A percentile compares a stretch with the other conserved stretches of the same genome.
These are phyloP conservation scores for Antidorcas marsupialis DNA, from an alignment of 2,113 vertebrate genomes.

Conservation along the genomic window DNA sequence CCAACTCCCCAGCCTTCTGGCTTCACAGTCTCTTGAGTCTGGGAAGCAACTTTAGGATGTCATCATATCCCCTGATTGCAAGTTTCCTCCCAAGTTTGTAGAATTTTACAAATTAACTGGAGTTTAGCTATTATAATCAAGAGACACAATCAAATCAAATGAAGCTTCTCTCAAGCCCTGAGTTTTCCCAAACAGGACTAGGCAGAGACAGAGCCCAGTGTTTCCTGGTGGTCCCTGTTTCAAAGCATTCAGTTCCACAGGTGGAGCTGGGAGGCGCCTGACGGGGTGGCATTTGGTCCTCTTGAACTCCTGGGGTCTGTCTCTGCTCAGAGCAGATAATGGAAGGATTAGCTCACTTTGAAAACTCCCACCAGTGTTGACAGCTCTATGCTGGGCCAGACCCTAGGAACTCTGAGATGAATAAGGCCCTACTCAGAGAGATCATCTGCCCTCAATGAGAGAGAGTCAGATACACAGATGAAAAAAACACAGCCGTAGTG, in stretches of 20 bases:
- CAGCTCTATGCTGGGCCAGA: background rate
- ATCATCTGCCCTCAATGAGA: background rate
- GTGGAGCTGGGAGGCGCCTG: background rate
- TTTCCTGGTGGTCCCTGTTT: background rate
- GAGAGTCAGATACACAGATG: background rate
- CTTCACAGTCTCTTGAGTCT: background rate
- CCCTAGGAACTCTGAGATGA: background rate
- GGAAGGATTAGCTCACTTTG: background rate
- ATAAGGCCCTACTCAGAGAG: background rate
- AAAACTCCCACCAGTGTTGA: background rate
- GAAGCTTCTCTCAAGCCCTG: background rate
- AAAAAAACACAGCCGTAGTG: rapidly evolving
- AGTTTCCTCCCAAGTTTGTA: background rate
- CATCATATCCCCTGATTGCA: background rate
- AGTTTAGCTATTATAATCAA: background rate
- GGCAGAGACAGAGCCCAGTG: background rate
- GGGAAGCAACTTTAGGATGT: background rate
- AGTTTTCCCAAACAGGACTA: background rate
- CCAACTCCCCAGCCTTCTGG: rapidly evolving
- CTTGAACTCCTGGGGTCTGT: background rate
- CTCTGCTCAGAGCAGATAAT: background rate
- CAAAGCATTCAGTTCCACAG: background rate
- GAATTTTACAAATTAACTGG: constrained; percentile 8
- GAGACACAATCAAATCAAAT: background rate
- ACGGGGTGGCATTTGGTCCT: background rate